phyloP scores from a whole-genome alignment of 2,888 invertebrate genomes.

The Antitype chi region DNA sequence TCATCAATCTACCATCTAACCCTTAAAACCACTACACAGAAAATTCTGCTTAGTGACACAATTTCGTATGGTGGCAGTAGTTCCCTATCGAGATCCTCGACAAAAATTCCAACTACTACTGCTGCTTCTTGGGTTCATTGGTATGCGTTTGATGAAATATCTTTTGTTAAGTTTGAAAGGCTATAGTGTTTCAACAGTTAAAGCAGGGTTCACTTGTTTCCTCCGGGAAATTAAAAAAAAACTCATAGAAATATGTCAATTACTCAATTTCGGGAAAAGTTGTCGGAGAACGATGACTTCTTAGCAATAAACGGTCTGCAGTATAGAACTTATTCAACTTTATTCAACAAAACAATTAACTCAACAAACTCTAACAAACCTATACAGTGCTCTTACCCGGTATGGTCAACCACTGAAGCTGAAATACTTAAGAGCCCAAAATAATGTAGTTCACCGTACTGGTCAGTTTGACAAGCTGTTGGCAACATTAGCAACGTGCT shows the following conservation, averaged over 20 bases:
- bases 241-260: neutral
- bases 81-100: neutral
- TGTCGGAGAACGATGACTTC: neutral
- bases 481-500: slow-evolving; percentile 43
- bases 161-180: neutral
- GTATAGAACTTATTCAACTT: neutral
- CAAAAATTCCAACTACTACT: neutral
- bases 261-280: slow-evolving; percentile 1
- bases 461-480: slow-evolving; percentile 45
- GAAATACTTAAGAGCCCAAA: slow-evolving; percentile 5
- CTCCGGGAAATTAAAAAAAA: too few relatives aligned
- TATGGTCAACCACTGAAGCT: slow-evolving; percentile 27
- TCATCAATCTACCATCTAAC: neutral
- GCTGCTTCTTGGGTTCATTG: neutral
- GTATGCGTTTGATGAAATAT: slow-evolving; percentile 2
- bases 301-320: neutral
- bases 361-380: slow-evolving; percentile 2
- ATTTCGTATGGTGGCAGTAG: too few relatives aligned
- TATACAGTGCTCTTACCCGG: neutral
- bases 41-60: neutral
- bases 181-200: neutral
- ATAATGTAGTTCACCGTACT: slow-evolving; percentile 41
- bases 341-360: slow-evolving; percentile 14
- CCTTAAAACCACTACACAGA: neutral
- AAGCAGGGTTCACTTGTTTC: neutral